A percentile compares a stretch with the other conserved stretches of the same genome.
Conservation (phyloP, 1,140 invertebrate species). For the Drosophila sechellia region DNA sequence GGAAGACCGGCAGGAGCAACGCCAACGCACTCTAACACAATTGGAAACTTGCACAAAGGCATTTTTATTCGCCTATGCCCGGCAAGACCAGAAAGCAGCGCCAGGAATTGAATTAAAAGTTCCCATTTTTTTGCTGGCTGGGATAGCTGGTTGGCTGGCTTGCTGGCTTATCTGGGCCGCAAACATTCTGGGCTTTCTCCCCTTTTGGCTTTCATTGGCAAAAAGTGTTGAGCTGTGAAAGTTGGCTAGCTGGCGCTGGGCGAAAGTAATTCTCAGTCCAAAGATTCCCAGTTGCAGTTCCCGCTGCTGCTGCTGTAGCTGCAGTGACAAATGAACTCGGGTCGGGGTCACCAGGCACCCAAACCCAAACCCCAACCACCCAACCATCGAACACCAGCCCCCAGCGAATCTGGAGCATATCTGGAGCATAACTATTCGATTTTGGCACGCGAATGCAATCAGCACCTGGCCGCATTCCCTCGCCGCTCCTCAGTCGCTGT, state of each 20-base stretch:
- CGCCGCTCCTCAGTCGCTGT: slow-evolving; percentile 4
- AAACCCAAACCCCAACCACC: too few species aligned
- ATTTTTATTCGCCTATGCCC: slow-evolving; percentile 54
- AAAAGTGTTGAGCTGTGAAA: slow-evolving; percentile 45
- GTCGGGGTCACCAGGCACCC: slow-evolving; percentile 17
- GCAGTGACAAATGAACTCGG: slow-evolving; percentile 46
- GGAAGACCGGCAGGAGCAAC: neutral
- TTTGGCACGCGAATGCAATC: slow-evolving; percentile 56
- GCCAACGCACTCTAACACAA: slow-evolving; percentile 61
- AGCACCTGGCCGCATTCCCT: slow-evolving; percentile 48
- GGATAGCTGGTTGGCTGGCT: neutral
- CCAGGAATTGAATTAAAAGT: slow-evolving; percentile 74
- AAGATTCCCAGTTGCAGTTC: slow-evolving; percentile 13
- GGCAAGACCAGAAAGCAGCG: slow-evolving; percentile 23
- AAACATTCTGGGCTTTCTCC: slow-evolving; percentile 42
- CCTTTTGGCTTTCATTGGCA: slow-evolving; percentile 23
- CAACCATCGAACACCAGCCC: too few species aligned
- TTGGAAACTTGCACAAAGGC: slow-evolving; percentile 68
- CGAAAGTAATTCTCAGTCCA: slow-evolving; percentile 11
- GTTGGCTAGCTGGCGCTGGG: slow-evolving; percentile 14
- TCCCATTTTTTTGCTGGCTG: slow-evolving; percentile 29
- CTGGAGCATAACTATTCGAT: slow-evolving; percentile 44
- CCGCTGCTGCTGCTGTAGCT: slow-evolving; percentile 6
- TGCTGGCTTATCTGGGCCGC: slow-evolving; percentile 62
- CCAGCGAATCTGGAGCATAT: slow-evolving; percentile 17